Conservation (phyloP, 2,888 invertebrate genomes). For the Tanytarsus gracilentus region DNA sequence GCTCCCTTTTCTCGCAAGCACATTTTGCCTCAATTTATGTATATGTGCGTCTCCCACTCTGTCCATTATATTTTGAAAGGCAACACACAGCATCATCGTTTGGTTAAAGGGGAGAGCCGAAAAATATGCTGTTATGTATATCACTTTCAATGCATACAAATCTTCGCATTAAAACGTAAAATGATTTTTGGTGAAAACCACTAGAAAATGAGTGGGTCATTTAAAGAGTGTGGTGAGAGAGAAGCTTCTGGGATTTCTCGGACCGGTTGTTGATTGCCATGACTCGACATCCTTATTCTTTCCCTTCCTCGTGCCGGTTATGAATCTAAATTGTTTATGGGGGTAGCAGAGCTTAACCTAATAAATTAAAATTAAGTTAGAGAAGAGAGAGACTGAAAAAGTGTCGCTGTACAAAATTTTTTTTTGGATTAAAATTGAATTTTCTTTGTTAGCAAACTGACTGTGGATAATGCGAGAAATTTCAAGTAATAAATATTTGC, state of each 20-base stretch:
- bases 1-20: neutral
- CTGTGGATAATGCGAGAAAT: no score
- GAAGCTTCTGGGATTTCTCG: no score
- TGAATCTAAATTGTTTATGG: constrained; percentile 7
- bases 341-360: neutral
- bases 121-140: neutral
- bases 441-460: no score
- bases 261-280: neutral
- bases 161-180: constrained; percentile 7
- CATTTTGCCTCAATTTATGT: neutral
- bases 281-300: neutral
- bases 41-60: no score
- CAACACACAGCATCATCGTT: neutral
- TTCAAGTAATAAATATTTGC: no score
- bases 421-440: no score
- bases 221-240: no score
- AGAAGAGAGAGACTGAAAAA: neutral
- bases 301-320: neutral
- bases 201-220: neutral
- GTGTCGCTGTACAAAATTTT: no score
- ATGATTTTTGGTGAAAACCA: neutral
- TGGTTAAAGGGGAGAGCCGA: neutral
- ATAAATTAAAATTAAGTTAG: constrained; percentile 20
- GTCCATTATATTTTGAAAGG: no score
- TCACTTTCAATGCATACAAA: constrained; percentile 18